phyloP scores from a whole-genome alignment of 1,140 invertebrate genomes.

The Cotesia typhae region DNA sequence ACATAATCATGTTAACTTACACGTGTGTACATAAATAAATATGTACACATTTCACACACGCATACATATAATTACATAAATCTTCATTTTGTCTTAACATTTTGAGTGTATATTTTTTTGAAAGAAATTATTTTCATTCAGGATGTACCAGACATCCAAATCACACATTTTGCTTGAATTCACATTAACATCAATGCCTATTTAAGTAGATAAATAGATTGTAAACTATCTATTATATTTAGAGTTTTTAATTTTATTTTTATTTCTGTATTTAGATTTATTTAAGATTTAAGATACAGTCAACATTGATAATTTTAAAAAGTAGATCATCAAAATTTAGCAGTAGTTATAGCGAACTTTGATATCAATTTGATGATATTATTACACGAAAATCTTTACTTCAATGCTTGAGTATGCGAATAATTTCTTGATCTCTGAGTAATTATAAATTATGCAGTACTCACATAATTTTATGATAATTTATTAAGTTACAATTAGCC shows the following conservation, averaged over 20 bases:
- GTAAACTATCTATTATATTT: too few relatives aligned
- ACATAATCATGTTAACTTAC: constrained; percentile 4
- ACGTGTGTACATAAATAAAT: constrained; percentile 1
- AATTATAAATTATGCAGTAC: neutral
- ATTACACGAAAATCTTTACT: neutral
- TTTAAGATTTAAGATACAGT: neutral
- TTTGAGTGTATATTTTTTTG: neutral
- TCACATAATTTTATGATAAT: neutral
- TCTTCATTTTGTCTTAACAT: neutral
- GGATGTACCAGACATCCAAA: constrained; percentile 33
- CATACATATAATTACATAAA: constrained; percentile 1
- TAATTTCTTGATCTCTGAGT: neutral
- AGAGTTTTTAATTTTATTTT: neutral
- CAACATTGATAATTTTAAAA: constrained; percentile 7
- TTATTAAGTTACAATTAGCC: constrained; percentile 11
- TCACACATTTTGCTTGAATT: neutral
- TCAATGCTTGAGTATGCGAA: neutral
- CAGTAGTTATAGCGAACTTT: neutral
- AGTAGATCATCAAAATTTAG: neutral
- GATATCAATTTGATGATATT: neutral
- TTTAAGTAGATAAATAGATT: constrained; percentile 10
- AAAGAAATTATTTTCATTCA: constrained; percentile 10
- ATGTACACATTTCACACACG: constrained; percentile 6
- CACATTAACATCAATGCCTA: constrained; percentile 17
- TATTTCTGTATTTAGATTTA: neutral